Conservation (phyloP, 64 coral and sea anemone species). For the Pachyseris speciosa region DNA sequence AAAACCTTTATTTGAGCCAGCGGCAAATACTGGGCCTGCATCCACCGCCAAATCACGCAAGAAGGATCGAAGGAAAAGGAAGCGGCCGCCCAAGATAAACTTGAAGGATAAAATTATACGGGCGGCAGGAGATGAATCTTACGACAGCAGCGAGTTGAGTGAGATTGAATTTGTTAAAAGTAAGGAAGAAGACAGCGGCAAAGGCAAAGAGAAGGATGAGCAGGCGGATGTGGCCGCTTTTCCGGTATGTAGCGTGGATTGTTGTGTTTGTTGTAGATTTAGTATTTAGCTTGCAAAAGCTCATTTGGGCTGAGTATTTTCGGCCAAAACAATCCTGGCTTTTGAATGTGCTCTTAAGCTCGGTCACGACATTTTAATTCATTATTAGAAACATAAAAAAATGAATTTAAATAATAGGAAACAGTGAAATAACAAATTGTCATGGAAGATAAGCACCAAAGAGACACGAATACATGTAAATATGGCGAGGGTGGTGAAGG, state of each 20-base stretch:
- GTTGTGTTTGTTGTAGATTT: not conserved
- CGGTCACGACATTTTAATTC: too few species aligned
- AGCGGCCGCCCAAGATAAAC: slow-evolving; percentile 11
- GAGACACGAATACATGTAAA: too few species aligned
- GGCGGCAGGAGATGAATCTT: slow-evolving; percentile 59
- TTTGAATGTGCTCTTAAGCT: too few species aligned
- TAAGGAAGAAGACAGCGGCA: not conserved
- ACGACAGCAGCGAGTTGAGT: slow-evolving; percentile 58
- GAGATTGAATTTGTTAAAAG: slow-evolving; percentile 22
- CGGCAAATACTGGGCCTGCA: not conserved
- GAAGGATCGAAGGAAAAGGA: slow-evolving; percentile 23
- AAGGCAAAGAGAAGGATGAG: not conserved
- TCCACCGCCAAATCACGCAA: not conserved
- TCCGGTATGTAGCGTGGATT: slow-evolving; percentile 5
- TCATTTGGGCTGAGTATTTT: too few species aligned
- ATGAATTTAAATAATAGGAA: too few species aligned
- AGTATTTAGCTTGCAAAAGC: not conserved
- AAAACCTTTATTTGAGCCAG: not conserved
- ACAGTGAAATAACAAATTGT: too few species aligned
- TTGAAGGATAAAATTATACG: slow-evolving; percentile 45
- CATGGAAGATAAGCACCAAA: too few species aligned
- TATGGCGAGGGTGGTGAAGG: too few species aligned
- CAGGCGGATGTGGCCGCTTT: slow-evolving; percentile 26
- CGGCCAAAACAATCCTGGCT: too few species aligned
- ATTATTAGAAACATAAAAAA: too few species aligned